These are phyloP conservation scores for Kuschelorhynchus macadamiae DNA, from an alignment of 2,888 invertebrate species.

Conservation along the genomic window DNA sequence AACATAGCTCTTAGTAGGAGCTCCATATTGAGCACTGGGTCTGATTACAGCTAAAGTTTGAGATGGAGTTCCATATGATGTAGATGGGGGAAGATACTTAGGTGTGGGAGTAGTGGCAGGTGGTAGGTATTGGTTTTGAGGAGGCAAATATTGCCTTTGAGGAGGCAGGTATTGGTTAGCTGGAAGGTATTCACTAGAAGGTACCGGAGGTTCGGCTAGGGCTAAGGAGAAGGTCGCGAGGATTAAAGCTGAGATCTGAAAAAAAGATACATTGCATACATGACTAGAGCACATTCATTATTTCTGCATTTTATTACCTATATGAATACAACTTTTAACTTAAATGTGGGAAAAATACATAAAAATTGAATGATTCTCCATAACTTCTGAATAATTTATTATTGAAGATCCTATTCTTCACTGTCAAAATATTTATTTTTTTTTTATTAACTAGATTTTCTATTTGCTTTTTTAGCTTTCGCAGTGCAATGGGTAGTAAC, in stretches of 20 bases:
- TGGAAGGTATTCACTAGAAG: constrained; percentile 64
- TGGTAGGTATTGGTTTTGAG: constrained; percentile 50
- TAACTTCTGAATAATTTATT: too few relatives aligned
- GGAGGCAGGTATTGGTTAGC: constrained; percentile 60
- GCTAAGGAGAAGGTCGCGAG: constrained; percentile 58
- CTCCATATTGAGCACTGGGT: constrained; percentile 59
- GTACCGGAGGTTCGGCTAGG: constrained; percentile 66
- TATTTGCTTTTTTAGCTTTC: too few relatives aligned
- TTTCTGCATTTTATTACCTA: too few relatives aligned
- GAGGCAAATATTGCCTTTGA: constrained; percentile 58
- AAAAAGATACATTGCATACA: background rate
- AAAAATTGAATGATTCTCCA: too few relatives aligned
- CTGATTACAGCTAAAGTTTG: constrained; percentile 57
- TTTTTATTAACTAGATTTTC: too few relatives aligned
- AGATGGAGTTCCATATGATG: constrained; percentile 45
- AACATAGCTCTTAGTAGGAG: constrained; percentile 54
- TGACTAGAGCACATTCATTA: too few relatives aligned
- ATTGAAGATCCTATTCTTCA: too few relatives aligned
- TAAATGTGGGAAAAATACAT: too few relatives aligned
- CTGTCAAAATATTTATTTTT: too few relatives aligned
- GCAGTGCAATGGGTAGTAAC: too few relatives aligned
- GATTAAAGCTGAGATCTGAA: constrained; percentile 58
- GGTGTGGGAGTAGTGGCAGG: constrained; percentile 53
- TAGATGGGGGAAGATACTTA: constrained; percentile 57
- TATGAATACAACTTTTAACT: too few relatives aligned